Conservation (phyloP, 2,797 vertebrate species). For the Melanotaenia nigrans region DNA sequence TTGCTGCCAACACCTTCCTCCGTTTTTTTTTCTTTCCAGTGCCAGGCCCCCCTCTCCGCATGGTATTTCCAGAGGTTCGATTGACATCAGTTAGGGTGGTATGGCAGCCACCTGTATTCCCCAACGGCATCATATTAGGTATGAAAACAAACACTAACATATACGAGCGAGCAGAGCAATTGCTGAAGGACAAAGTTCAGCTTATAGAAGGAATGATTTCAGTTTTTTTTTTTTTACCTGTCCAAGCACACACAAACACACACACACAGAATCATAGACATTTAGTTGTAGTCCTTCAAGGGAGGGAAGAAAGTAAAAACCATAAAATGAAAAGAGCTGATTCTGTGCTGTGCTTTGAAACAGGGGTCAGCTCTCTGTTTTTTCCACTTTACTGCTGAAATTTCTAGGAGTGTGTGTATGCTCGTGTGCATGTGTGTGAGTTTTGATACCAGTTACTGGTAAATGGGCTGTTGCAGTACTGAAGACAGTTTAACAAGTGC, state of each 20-base stretch:
- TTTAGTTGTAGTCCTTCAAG: conserved; percentile 42
- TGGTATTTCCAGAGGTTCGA: conserved; percentile 95
- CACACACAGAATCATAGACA: conserved; percentile 10
- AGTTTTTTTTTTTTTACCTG: conserved; percentile 49
- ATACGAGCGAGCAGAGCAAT: conserved; percentile 6
- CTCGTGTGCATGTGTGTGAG: conserved; percentile 8
- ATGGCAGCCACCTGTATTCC: conserved; percentile 92
- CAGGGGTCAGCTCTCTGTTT: conserved; percentile 49
- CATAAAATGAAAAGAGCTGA: conserved; percentile 60
- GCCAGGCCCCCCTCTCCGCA: conserved; percentile 89
- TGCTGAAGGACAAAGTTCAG: conserved; percentile 29
- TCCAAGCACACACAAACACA: not conserved
- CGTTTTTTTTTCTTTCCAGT: conserved; percentile 77
- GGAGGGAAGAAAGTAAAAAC: conserved; percentile 44
- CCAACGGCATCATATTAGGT: conserved; percentile 95
- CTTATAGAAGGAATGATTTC: conserved; percentile 36
- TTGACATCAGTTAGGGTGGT: conserved; percentile 89
- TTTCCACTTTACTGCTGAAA: conserved; percentile 19
- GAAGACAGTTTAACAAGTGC: conserved; percentile 48
- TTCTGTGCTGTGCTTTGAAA: conserved; percentile 59
- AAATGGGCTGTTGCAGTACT: conserved; percentile 45
- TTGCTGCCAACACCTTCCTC: conserved; percentile 36
- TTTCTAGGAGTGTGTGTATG: conserved; percentile 30
- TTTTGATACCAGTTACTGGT: conserved; percentile 33
- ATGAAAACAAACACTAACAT: conserved; percentile 50